These are phyloP conservation scores for Spinibarbus caldwelli DNA, from an alignment of 2,797 vertebrate genomes.

Conservation along the genomic window DNA sequence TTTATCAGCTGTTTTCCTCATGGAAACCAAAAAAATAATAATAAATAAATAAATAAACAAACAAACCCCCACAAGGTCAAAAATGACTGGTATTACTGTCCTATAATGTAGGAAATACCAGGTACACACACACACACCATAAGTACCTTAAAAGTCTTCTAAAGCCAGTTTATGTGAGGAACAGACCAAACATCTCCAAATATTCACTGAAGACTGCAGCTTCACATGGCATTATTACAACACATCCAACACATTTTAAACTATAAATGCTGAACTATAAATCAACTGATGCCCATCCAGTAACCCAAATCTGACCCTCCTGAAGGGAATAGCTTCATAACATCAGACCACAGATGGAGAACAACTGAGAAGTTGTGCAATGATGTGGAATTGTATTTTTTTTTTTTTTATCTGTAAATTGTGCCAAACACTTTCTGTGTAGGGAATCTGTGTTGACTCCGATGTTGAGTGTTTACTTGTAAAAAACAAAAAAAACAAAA, in stretches of 20 bases:
- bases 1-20: too few species aligned
- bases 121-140: too few species aligned
- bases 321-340: slow-evolving; percentile 26
- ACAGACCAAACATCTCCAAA: not conserved
- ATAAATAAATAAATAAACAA: too few species aligned
- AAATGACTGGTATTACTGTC: too few species aligned
- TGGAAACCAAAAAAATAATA: too few species aligned
- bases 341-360: slow-evolving; percentile 13
- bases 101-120: too few species aligned
- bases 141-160: not conserved
- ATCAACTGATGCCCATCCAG: slow-evolving; percentile 13
- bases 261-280: not conserved
- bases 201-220: not conserved
- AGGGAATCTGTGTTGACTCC: not conserved
- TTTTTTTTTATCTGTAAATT: not conserved
- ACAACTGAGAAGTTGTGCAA: slow-evolving; percentile 35
- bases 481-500: not conserved
- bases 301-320: slow-evolving; percentile 15
- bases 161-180: not conserved
- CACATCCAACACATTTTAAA: not conserved
- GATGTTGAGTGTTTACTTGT: not conserved
- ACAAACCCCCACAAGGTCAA: too few species aligned
- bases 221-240: not conserved
- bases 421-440: not conserved
- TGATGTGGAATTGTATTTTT: slow-evolving; percentile 12